phyloP scores from a whole-genome alignment of 1,140 invertebrate species.

The Drosophila pseudoobscura region DNA sequence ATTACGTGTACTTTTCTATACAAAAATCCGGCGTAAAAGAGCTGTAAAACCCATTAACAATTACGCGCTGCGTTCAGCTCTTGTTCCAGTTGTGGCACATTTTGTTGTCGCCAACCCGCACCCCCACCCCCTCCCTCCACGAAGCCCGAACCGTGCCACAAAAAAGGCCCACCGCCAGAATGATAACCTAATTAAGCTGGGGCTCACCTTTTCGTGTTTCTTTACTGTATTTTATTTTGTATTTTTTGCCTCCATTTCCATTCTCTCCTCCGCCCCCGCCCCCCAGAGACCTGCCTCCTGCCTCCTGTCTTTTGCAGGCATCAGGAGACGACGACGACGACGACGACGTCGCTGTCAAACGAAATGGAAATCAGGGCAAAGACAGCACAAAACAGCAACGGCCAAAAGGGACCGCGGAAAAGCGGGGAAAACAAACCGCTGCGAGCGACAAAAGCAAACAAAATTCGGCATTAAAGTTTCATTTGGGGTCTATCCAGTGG shows the following conservation, averaged over 20 bases:
- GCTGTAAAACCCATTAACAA: conserved; percentile 65
- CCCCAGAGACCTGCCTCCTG: not conserved
- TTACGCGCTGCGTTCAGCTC: conserved; percentile 47
- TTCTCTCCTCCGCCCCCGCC: too few species aligned
- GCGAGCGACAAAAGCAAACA: not conserved
- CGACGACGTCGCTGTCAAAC: conserved; percentile 50
- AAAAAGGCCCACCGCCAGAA: conserved; percentile 41
- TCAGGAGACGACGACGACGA: conserved; percentile 22
- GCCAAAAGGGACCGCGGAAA: not conserved
- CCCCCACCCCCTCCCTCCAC: not conserved
- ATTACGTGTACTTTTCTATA: conserved; percentile 29
- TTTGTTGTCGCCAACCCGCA: conserved; percentile 17
- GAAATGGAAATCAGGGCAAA: conserved; percentile 28
- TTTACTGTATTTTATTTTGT: conserved; percentile 6
- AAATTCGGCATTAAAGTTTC: conserved; percentile 47
- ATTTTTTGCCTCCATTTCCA: conserved; percentile 23
- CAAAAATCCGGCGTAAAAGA: conserved; percentile 48
- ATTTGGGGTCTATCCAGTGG: conserved; percentile 2
- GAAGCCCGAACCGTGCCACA: not conserved
- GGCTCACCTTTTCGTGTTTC: conserved; percentile 51
- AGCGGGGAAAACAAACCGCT: conserved; percentile 3
- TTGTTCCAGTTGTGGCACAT: conserved; percentile 16
- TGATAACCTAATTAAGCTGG: conserved; percentile 73
- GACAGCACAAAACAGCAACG: conserved; percentile 1
- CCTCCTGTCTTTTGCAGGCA: conserved; percentile 2